phyloP scores from a whole-genome alignment of 2,888 invertebrate species.

The Melinopterus prodromus region DNA sequence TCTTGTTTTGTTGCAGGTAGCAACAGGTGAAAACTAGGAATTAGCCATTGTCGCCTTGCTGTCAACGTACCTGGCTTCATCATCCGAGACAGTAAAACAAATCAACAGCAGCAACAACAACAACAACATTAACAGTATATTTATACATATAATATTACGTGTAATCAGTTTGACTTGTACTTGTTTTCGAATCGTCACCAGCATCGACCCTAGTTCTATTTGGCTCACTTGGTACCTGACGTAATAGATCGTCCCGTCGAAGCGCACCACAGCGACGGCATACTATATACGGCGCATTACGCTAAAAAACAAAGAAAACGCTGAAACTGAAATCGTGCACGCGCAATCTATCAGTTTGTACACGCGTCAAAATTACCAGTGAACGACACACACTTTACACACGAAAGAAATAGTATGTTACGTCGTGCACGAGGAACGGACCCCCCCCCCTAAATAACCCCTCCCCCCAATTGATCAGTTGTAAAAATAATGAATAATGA shows the following conservation, averaged over 20 bases:
- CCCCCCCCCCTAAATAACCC: not conserved
- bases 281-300: too few species aligned
- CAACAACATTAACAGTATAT: conserved; percentile 15
- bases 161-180: not conserved
- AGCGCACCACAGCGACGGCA: not conserved
- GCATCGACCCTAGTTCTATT: conserved; percentile 31
- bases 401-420: not conserved
- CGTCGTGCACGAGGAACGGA: not conserved
- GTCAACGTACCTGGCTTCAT: conserved; percentile 58
- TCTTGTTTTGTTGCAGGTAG: conserved; percentile 52
- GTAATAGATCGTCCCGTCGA: conserved; percentile 43
- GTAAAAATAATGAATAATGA: not conserved
- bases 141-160: not conserved
- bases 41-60: conserved; percentile 62
- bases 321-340: not conserved
- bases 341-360: not conserved
- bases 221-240: conserved; percentile 52
- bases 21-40: conserved; percentile 56
- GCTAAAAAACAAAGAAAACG: too few species aligned
- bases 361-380: conserved; percentile 19
- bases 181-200: conserved; percentile 5
- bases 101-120: conserved; percentile 22
- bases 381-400: not conserved
- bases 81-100: conserved; percentile 38
- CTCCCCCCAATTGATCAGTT: conserved; percentile 12